Conservation (phyloP, 2,113 vertebrate species). For the Zosterops hypoxanthus region DNA sequence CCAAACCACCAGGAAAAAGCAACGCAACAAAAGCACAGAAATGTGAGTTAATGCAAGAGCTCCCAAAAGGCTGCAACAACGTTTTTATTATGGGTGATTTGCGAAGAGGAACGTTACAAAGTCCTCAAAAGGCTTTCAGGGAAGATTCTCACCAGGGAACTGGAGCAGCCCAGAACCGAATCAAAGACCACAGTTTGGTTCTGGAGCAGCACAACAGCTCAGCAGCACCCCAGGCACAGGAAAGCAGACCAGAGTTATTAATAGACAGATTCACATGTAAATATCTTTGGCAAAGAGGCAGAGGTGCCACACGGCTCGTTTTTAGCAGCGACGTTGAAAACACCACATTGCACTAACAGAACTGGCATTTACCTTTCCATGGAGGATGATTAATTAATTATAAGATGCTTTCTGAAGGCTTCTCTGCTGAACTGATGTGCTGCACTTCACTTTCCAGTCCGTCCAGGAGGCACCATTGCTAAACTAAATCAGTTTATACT, state of each 20-base stretch:
- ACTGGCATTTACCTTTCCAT: not conserved
- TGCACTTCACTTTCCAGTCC: not conserved
- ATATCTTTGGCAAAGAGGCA: not conserved
- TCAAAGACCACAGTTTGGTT: not conserved
- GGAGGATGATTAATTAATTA: not conserved
- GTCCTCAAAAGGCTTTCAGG: not conserved
- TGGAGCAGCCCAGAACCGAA: accelerated
- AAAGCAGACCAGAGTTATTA: not conserved
- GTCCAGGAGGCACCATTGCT: not conserved
- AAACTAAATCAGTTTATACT: not conserved
- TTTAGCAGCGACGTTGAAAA: not conserved
- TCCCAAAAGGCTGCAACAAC: not conserved
- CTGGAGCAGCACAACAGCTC: not conserved
- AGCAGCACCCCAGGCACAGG: not conserved
- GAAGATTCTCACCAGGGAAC: not conserved
- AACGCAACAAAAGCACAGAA: not conserved
- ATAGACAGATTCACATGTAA: not conserved
- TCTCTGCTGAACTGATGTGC: not conserved
- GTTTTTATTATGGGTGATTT: not conserved
- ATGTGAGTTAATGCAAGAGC: not conserved
- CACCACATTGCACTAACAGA: not conserved
- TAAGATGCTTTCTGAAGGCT: not conserved
- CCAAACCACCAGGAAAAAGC: not conserved
- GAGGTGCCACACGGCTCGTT: not conserved
- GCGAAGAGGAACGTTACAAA: not conserved